Evolutionary conservation across 1,140 invertebrate species (phyloP).

Genomic region (Drosophila nannoptera): DNA sequence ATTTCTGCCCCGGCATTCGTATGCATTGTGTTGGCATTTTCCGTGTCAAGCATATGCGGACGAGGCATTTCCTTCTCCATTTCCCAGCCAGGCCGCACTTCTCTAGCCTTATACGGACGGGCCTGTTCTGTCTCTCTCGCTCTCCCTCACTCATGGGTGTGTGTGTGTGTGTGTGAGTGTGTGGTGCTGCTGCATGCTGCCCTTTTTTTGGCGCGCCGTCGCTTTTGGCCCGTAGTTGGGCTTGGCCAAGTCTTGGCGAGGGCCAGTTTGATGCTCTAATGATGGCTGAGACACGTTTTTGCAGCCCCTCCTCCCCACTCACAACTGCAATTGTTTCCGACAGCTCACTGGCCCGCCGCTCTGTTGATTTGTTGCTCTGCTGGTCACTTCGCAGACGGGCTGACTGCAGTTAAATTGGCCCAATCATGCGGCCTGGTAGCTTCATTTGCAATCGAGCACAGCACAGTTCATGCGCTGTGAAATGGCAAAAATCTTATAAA

Average conservation of each 20-base stretch:
- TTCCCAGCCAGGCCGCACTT: conserved; percentile 56
- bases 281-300: conserved; percentile 51
- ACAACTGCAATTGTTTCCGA: conserved; percentile 14
- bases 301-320: not conserved
- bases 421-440: conserved; percentile 65
- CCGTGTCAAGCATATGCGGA: conserved; percentile 72
- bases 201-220: conserved; percentile 60
- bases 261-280: conserved; percentile 43
- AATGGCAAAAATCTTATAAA: conserved; percentile 34
- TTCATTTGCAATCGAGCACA: conserved; percentile 52
- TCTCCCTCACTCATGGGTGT: not conserved
- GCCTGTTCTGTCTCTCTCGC: conserved; percentile 46
- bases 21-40: conserved; percentile 63
- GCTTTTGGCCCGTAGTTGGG: conserved; percentile 21
- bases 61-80: conserved; percentile 60
- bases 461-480: conserved; percentile 21
- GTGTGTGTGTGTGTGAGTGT: conserved; percentile 6
- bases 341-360: conserved; percentile 1
- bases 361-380: not conserved
- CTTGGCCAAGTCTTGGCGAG: conserved; percentile 21
- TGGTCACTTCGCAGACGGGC: conserved; percentile 18
- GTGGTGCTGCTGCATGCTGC: conserved; percentile 46
- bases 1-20: conserved; percentile 43
- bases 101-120: conserved; percentile 67
- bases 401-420: conserved; percentile 52